Base-by-base conservation (phyloP, 1,140 invertebrate species). In the Conus betulinus region DNA sequence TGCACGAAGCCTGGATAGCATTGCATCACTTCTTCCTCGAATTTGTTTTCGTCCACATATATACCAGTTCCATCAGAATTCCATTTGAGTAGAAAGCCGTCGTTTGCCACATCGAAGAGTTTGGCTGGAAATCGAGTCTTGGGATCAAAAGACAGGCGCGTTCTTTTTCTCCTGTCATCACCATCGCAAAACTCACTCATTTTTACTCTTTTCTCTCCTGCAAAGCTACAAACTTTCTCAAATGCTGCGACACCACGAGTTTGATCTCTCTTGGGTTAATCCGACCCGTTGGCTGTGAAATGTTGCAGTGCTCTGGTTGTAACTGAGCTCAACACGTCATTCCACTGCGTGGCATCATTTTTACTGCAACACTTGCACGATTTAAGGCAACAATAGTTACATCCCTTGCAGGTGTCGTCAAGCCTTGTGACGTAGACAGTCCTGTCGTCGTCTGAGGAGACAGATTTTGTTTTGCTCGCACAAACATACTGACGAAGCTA, bases 1-100 rank as follows among this genome's bases (percentile, higher is more conserved):
- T 93, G 91, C 20, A 93, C 90, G 87, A 94, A 94, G 8, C 93
- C 93, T 15, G 93, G 93, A 71, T 94, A 94, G 51, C 88, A 87
- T 23, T 87, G 57, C 92, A 92, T 92, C 3, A 94, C 91, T 57
- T 91, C 87, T 60, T 92, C 90, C 63, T 90, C 91, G 20, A 90
- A 91, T 17, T 91, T 87, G 2, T 90, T 52, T 76, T 93, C 91
- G 25, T 91, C 89, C 1, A 94, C 90, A 57, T 88, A 82, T 11
- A 94, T 85, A 57, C 85, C 88, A 17, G 67, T 88, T 2, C 93
- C 93, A 76, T 89, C 82, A 15, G 85, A 84, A 25, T 88, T 91
- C 93, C 93, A 94, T 67, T 90, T 88, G 74, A 94, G 78, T 13
- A 94, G 71, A 82, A 84, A 89, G 53, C 91, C 91, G 81, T 94